Base-by-base conservation (phyloP, 2,888 invertebrate genomes). In the Dolomedes plantarius region DNA sequence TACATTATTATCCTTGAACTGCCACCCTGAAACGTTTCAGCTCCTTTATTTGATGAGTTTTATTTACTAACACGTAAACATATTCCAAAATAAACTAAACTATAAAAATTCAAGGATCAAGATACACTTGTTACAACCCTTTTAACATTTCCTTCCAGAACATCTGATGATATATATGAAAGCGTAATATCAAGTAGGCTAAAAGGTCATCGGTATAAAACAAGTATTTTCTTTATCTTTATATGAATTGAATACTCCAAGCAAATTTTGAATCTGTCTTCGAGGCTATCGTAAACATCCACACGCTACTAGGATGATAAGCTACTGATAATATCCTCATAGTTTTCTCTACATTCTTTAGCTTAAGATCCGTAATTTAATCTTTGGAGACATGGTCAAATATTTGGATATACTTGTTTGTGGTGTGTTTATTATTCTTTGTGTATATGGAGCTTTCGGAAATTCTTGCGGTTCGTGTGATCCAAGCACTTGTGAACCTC, bases 401-500 rank as follows among this genome's bases (percentile, higher is more conserved):
- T 56, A 46, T 23, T 23, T 56, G 7, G 23, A 56, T 23, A 23
- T 23, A 13, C 9, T 2, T 16, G 6, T 46, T 46, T 46, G 2
- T 46, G 46, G n/a, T 46, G 6, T 46, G 16, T 16, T 46, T 46
- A 46, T 16, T 46, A 2, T 46, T 6, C 5, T 56, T 5, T 6
- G 19, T 1, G 5, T 46, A 6, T 46, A 46, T 13, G 16, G 11
- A 7, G 46, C 16, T 2, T 11, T 2, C 2, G 46, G 13, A 2
- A 2, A 46, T 46, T 6, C 46, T 16, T 86, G 86, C 23, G 23
- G 31, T 9, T 71, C 73, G 36, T 90, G 90, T 73, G 88, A 89
- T 50, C 75, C 69, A 65, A 83, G 82, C n/a, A 31, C 73, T 89
- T 92, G 92, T 87, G 91, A 91, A 3, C 90, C 91, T n/a, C 90